Evolutionary conservation across 2,888 invertebrate genomes (phyloP).

Genomic region (Cecidostiba fungosa): DNA sequence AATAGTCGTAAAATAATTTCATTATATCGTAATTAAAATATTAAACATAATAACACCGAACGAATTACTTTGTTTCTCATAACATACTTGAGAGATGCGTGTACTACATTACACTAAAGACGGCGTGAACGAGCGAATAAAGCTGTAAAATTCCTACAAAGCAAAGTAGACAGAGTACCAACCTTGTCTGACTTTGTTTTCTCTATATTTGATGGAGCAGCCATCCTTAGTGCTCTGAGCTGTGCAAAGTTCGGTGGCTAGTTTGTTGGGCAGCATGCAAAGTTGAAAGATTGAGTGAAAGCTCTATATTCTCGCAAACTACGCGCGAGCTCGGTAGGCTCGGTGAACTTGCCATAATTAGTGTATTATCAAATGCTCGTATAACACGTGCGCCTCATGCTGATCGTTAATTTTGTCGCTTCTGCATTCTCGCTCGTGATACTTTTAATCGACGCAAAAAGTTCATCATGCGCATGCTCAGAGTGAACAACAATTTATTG

Average conservation of each 20-base stretch:
- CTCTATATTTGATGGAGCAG: conserved; percentile 92
- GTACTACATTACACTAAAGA: conserved; percentile 35
- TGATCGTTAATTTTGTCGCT: conserved; percentile 29
- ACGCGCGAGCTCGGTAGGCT: conserved; percentile 46
- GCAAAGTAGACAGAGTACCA: conserved; percentile 76
- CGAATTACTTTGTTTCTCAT: conserved; percentile 44
- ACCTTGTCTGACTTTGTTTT: conserved; percentile 94
- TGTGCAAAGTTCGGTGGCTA: conserved; percentile 90
- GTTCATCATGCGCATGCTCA: conserved; percentile 63
- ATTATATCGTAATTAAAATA: conserved; percentile 54
- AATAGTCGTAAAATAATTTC: conserved; percentile 36
- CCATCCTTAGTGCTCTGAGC: conserved; percentile 91
- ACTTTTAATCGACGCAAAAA: conserved; percentile 50
- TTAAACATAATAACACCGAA: conserved; percentile 22
- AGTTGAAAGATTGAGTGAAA: conserved; percentile 71
- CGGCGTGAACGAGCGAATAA: conserved; percentile 42
- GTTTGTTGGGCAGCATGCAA: conserved; percentile 77
- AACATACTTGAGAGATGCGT: conserved; percentile 70
- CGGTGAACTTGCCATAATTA: conserved; percentile 74
- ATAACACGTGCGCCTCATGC: conserved; percentile 24
- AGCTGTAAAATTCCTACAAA: conserved; percentile 44
- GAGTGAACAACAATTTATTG: conserved; percentile 49
- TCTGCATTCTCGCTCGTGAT: conserved; percentile 27
- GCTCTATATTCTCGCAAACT: conserved; percentile 57
- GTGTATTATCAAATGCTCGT: conserved; percentile 37